phyloP scores from a whole-genome alignment of 2,797 vertebrate genomes.

The Phyllotis vaccarum region DNA sequence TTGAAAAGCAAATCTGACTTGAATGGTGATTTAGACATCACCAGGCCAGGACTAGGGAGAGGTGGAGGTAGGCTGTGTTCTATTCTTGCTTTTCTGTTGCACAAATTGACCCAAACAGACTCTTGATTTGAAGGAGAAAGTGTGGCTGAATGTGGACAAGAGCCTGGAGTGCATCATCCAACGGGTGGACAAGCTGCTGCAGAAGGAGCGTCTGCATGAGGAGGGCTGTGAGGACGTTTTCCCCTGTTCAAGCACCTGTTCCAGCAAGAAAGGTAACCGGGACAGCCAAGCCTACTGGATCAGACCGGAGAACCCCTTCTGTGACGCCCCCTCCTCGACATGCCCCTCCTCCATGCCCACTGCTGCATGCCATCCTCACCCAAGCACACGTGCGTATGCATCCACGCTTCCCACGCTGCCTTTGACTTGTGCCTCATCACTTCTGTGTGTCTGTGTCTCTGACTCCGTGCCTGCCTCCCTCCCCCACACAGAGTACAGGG shows the following conservation, averaged over 20 bases:
- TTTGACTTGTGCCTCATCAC: conserved; percentile 1
- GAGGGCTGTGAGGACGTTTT: conserved; percentile 92
- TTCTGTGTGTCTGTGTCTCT: conserved; percentile 52
- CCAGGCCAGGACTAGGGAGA: neutral
- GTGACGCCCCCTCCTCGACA: conserved; percentile 82
- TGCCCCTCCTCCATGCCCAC: conserved; percentile 87
- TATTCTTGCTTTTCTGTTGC: neutral
- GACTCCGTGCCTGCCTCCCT: neutral
- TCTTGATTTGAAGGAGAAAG: conserved; percentile 93
- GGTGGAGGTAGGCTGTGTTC: neutral
- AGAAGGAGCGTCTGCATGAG: conserved; percentile 94
- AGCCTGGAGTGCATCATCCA: conserved; percentile 99
- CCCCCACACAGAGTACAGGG: conserved; percentile 57
- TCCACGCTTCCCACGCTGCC: conserved; percentile 85
- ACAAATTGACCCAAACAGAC: neutral
- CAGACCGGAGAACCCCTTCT: conserved; percentile 91
- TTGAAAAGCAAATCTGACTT: neutral
- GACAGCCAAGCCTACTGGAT: conserved; percentile 95
- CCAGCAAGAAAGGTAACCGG: conserved; percentile 95
- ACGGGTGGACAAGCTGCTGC: conserved; percentile 97
- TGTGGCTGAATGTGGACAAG: conserved; percentile 99
- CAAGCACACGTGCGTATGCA: conserved; percentile 91
- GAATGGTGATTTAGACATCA: neutral
- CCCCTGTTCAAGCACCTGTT: conserved; percentile 88
- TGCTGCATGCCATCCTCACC: conserved; percentile 90